Base-by-base conservation (phyloP, 2,113 vertebrate genomes). In the Lophochroa leadbeateri region DNA sequence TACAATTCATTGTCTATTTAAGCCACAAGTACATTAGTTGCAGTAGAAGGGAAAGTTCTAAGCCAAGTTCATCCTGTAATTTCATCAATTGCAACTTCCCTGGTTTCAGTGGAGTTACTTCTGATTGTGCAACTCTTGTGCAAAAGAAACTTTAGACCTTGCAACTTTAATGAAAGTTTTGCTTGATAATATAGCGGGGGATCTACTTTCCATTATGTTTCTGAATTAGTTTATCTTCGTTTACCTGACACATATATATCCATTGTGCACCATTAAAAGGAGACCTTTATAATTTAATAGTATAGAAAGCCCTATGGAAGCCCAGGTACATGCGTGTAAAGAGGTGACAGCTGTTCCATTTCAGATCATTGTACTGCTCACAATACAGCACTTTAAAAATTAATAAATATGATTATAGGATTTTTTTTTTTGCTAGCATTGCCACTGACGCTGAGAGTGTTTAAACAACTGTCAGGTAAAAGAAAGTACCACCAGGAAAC, bases 301-400 rank as follows among this genome's bases (percentile, higher is more conserved):
- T 21, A 79, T 82, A 90, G 96, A 96, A 83, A 97, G 86, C 89
- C 92, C 90, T 86, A 9, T 95, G 92, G 95, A 97, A 95, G 70
- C 69, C 95, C 58, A 71, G 88, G 91, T 93, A 90, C 21, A 1
- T 81, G 88, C 41, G 67, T 3, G 1, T 88, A 94, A 88, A 96
- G 79, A 97, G 92, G 85, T 94, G 89, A 95, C 98, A 98, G 97
- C 95, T 98, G 98, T 94, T 98, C 78, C 71, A 24, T 96, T 97
- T 97, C 95, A 96, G 96, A 80, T 97, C 68, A 52, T 93, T 96
- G 87, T 93, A 90, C 29, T 80, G 69, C 50, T 95, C 61, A 97
- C 92, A 98, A 92, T 94, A 86, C 64, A 92, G 49, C 82, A 94
- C 86, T 98, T 98, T 93, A 98, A 98, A 98, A 97, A 97, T 97